phyloP scores from a whole-genome alignment of 2,797 vertebrate genomes.

The Hippopotamyrus pictus region DNA sequence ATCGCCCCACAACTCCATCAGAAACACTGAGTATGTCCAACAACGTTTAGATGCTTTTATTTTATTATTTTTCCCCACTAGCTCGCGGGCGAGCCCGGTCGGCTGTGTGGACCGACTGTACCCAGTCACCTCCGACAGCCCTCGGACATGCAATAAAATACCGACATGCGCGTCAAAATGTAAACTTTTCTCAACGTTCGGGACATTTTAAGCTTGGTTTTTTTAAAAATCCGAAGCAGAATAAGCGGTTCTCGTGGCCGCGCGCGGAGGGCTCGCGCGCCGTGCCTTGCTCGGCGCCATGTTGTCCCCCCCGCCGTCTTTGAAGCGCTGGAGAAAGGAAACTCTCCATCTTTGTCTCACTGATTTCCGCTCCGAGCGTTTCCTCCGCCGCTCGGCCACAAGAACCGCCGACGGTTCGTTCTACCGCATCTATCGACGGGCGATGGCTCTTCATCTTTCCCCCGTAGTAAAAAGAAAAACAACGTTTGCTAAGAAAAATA shows the following conservation, averaged over 20 bases:
- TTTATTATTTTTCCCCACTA: not conserved
- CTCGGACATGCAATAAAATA: not conserved
- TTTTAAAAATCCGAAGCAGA: not conserved
- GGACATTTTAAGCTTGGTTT: slow-evolving; percentile 15
- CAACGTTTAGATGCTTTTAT: not conserved
- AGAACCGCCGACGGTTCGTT: slow-evolving; percentile 40
- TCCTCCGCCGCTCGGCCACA: slow-evolving; percentile 55
- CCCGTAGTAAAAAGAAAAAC: not conserved
- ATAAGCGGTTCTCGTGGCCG: slow-evolving; percentile 36
- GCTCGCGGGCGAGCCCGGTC: not conserved
- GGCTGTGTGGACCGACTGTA: not conserved
- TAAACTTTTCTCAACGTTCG: not conserved
- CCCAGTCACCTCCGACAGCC: not conserved
- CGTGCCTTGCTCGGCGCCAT: slow-evolving; percentile 68
- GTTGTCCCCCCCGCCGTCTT: slow-evolving; percentile 72
- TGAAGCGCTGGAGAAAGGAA: slow-evolving; percentile 64
- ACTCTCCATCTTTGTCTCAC: slow-evolving; percentile 74
- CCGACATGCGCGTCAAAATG: not conserved
- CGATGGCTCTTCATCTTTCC: not conserved
- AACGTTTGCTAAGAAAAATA: not conserved
- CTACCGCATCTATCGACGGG: slow-evolving; percentile 44
- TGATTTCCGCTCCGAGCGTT: slow-evolving; percentile 62
- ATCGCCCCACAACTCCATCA: not conserved
- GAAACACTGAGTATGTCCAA: not conserved
- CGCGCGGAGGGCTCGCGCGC: slow-evolving; percentile 53